phyloP scores from a whole-genome alignment of 1,140 invertebrate species.

The Notospermus geniculatus region DNA sequence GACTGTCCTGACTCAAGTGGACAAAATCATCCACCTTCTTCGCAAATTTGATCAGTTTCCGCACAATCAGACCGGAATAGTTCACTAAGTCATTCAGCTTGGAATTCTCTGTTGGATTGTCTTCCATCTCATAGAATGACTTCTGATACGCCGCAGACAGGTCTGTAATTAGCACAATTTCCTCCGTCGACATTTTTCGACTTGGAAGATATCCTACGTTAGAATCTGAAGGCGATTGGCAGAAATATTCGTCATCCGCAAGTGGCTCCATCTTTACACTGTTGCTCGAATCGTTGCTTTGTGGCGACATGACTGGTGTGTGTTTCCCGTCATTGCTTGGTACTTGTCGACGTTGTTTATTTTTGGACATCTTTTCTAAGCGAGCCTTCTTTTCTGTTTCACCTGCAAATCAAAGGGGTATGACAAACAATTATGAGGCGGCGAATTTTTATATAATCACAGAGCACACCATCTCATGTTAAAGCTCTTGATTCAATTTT shows the following conservation, averaged over 20 bases:
- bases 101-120: slow-evolving; percentile 6
- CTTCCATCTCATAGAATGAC: not conserved
- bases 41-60: slow-evolving; percentile 85
- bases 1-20: slow-evolving; percentile 72
- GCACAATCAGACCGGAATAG: slow-evolving; percentile 73
- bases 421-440: no score
- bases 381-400: slow-evolving; percentile 23
- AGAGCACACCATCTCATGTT: no score
- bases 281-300: not conserved
- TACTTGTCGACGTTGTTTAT: slow-evolving; percentile 13
- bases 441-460: no score
- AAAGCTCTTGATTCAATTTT: no score
- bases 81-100: slow-evolving; percentile 28
- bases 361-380: slow-evolving; percentile 22
- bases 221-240: not conserved
- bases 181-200: not conserved
- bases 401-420: no score
- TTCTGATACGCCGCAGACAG: not conserved
- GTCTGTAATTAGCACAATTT: not conserved
- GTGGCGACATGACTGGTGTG: not conserved
- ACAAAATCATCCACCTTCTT: slow-evolving; percentile 89
- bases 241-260: not conserved
- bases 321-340: not conserved
- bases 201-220: not conserved
- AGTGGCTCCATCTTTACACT: not conserved